Evolutionary conservation across 1,140 invertebrate genomes (phyloP).

Genomic region (Drosophila ironensis): DNA sequence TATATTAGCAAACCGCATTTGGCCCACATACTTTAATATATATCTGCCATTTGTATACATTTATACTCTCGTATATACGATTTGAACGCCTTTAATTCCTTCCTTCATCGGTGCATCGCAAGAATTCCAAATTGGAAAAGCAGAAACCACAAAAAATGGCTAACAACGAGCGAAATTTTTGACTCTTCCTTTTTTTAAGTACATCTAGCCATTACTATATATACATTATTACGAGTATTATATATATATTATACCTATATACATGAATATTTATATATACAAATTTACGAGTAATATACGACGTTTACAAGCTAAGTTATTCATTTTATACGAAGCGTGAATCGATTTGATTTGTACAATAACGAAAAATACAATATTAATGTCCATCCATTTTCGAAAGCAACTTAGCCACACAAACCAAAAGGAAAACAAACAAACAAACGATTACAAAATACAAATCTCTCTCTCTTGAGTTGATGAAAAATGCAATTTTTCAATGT

Average conservation of each 20-base stretch:
- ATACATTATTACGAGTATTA: no score
- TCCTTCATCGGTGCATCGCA: conserved; percentile 72
- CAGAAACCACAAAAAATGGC: conserved; percentile 43
- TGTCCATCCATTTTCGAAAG: conserved; percentile 77
- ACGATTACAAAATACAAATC: conserved; percentile 8
- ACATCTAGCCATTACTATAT: conserved; percentile 44
- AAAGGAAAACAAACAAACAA: neutral
- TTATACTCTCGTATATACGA: no score
- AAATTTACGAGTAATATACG: conserved; percentile 55
- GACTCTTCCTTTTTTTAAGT: conserved; percentile 35
- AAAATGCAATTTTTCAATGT: conserved; percentile 75
- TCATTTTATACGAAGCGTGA: conserved; percentile 55
- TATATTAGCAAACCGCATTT: conserved; percentile 31
- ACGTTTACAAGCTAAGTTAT: conserved; percentile 62
- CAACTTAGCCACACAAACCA: conserved; percentile 25
- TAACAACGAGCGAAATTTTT: conserved; percentile 45
- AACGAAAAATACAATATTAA: conserved; percentile 68
- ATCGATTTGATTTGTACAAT: conserved; percentile 67
- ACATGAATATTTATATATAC: conserved; percentile 54
- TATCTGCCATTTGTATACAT: conserved; percentile 21
- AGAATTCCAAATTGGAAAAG: conserved; percentile 30
- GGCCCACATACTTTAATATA: conserved; percentile 12
- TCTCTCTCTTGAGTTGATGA: conserved; percentile 62
- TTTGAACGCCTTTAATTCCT: conserved; percentile 40
- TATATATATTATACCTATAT: conserved; percentile 52